Evolutionary conservation across 1,140 invertebrate species (phyloP).

Genomic region (Drosophila bifasciata): DNA sequence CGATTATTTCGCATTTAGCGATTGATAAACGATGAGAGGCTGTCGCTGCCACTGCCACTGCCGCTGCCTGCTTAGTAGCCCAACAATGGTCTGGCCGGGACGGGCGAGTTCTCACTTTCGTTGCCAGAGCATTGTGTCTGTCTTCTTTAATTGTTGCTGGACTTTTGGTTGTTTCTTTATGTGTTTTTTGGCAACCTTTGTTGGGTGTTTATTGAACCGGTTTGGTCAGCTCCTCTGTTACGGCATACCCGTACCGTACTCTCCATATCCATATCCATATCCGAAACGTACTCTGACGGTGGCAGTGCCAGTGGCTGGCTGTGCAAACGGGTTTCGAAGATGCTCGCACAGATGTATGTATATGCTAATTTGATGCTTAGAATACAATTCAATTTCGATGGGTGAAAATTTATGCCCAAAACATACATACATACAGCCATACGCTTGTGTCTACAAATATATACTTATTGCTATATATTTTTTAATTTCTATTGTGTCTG

Average conservation of each 20-base stretch:
- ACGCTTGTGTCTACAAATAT: conserved; percentile 18
- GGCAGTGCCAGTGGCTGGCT: conserved; percentile 3
- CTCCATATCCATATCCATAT: too few species aligned
- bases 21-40: conserved; percentile 63
- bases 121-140: conserved; percentile 34
- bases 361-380: conserved; percentile 60
- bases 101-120: conserved; percentile 53
- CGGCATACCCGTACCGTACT: conserved; percentile 26
- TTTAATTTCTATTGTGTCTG: conserved; percentile 40
- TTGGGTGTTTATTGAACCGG: conserved; percentile 72
- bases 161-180: conserved; percentile 21
- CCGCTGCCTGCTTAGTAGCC: conserved; percentile 54
- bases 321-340: conserved; percentile 48
- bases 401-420: conserved; percentile 49
- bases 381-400: conserved; percentile 60
- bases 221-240: conserved; percentile 64
- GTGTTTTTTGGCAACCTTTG: conserved; percentile 56
- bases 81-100: conserved; percentile 41
- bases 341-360: conserved; percentile 34
- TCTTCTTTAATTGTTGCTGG: conserved; percentile 40
- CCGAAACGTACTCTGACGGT: background rate
- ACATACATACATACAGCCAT: too few species aligned
- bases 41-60: too few species aligned
- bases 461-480: conserved; percentile 22
- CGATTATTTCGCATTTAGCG: conserved; percentile 63